Evolutionary conservation across 2,113 vertebrate species (phyloP), one percentile per base, ranked within the genome.

Genomic region (Vicugna pacos): DNA sequence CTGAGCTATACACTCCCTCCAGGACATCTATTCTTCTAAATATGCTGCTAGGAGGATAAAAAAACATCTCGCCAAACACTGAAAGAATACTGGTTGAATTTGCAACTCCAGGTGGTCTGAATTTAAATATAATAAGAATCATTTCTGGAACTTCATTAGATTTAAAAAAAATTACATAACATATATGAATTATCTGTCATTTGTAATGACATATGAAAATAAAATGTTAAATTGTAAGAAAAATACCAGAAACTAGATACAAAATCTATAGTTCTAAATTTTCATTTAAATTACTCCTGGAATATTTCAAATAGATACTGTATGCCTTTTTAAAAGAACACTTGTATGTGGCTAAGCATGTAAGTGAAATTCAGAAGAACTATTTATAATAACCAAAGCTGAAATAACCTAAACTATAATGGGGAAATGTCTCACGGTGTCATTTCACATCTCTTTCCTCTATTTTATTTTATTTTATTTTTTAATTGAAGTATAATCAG

Each of bases 261-360:
- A 79, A 89, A 72, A 81, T 10, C 76, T 9, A 58, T 2, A 80
- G 20, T 58, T 80, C 46, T 82, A 91, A 91, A 35, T 24, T 52
- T 85, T 88, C 54, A 85, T 56, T 89, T 79, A 93, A 94, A n/a
- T 86, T 64, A 86, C 19, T 82, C 48, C 48, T 22, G 73, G 77
- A 10, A 58, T 82, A 60, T 48, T 80, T 70, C 65, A 38, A 88
- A 52, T 35, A 82, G 58, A 69, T 32, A 70, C 5, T 65, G 73
- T 17, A 76, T 19, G 50, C n/a, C 77, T 77, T 76, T 95, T 81
- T 89, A 64, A 79, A 92, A 67, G 58, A 80, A 83, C 79, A 50
- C 9, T 81, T 91, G 7, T 48, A 8, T 58, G 15, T 84, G 20
- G 20, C 42, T 83, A 92, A 76, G 56, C 16, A 75, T 5, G 48